Base-by-base conservation (phyloP, 2,888 invertebrate genomes). In the Macaria notata region DNA sequence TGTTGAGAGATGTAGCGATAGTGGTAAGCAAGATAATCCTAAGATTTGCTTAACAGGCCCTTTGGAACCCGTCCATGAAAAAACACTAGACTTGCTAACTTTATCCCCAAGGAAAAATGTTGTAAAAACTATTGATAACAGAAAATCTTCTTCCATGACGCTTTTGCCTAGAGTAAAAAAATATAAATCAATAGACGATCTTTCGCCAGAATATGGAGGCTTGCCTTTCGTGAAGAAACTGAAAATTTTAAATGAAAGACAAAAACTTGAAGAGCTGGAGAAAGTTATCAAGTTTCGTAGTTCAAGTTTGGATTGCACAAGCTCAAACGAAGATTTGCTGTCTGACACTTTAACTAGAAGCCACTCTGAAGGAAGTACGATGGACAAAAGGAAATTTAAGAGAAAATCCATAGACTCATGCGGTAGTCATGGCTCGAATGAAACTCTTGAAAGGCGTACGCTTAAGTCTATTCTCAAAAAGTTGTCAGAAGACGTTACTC, bases 191-290 rank as follows among this genome's bases (percentile, higher is more conserved):
- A 95, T 97, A 50, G 96, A 96, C 73, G 97, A 97, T 79, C 84
- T 97, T 39, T 97, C 96, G 6, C 97, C 97, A 0, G 97, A 97
- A 79, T 97, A 97, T 72, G 95, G 95, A 50, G 95, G 96, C 9
- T 83, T 97, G 59, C 97, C 97, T 0, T 97, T 97, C 76, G 97
- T 97, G 0, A 97, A 97, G 83, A 96, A 97, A 72, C 86, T 97
- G 49, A 97, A 97, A 89, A 97, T 97, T 69, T 91, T 97, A 47
- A 97, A 97, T 80, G 97, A 97, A 84, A 93, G 97, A 7, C 97
- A 97, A 78, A 97, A 97, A 85, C 83, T 97, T 62, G 96, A 95
- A 38, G 96, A 96, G 78, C 88, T 97, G 46, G 96, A 97, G 79
- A 94, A 93, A 66, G 95, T 94, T 8, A 94, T 96, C 31, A 94